Base-by-base conservation (phyloP, 2,797 vertebrate genomes). In the Meda fulgida region DNA sequence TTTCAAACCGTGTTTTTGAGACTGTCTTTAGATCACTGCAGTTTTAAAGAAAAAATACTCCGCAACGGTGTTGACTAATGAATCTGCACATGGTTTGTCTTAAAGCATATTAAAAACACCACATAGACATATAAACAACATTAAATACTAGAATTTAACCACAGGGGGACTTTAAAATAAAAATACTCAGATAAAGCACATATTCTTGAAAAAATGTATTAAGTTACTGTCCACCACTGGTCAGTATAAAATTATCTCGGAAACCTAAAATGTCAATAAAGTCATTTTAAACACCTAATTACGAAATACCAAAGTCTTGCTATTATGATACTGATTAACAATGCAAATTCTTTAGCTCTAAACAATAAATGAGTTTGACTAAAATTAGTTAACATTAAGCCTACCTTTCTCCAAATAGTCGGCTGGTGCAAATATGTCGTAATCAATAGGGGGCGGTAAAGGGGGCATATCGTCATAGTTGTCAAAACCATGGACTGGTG, bases 381-480 rank as follows among this genome's bases (percentile, higher is more conserved):
- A 19, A 29, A 51, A 46, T 14, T 3, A 34, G 36, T 53, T 11
- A 36, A 51, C 53, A n/a, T 9, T 29, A 9, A 46, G 14, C 29
- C 7, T 90, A 93, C 95, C 94, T 94, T 94, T 94, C n/a, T 95
- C 93, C 58, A 94, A 79, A 87, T 93, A 92, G 0, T 92, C 70
- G 0, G 86, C 23, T 7, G 94, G 92, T 46, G 89, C 77, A 0
- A 60, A 75, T 1, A 55, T 85, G 80, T 94, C 90, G 0, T 92
- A 93, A 88, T 94, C 94, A 77, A 92, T 91, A 0, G 93, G 93
- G 48, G 94, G 94, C 48, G 94, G 94, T 14, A 94, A 90, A 55
- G 93, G 93, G 0, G 93, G 89, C 46, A 91, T 40, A 58, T 92
- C 93, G 83, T 92, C 91, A 88, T 92, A 90, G 3, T 72, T 78